Percentiles rank a stretch among this genome's conserved stretches.
These are phyloP conservation scores for Baronia brevicornis DNA, from an alignment of 2,888 invertebrate species.

Conservation along the genomic window DNA sequence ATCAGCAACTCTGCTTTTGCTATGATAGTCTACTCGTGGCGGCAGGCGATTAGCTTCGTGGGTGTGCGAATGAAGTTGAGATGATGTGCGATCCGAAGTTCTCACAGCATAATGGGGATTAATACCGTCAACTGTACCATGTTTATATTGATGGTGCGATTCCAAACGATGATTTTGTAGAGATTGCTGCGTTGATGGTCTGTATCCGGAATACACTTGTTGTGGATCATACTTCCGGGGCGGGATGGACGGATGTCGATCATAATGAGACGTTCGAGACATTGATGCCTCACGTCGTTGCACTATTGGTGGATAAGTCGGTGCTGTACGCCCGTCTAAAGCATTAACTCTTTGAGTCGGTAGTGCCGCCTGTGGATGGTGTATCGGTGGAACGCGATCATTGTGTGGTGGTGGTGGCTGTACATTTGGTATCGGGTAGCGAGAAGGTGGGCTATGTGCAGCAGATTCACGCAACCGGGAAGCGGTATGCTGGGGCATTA, in stretches of 20 bases:
- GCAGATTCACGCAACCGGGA: constrained; percentile 50
- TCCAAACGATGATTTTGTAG: constrained; percentile 52
- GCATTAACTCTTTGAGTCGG: constrained; percentile 40
- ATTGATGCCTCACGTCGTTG: constrained; percentile 55
- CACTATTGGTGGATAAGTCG: constrained; percentile 43
- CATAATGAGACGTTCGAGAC: constrained; percentile 46
- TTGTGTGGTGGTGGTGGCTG: constrained; percentile 62
- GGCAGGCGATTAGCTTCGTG: constrained; percentile 46
- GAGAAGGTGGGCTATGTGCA: constrained; percentile 49
- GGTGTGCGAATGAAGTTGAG: constrained; percentile 40
- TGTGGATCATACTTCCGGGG: constrained; percentile 63
- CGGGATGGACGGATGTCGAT: constrained; percentile 47
- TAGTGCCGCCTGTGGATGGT: constrained; percentile 50
- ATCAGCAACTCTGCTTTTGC: constrained; percentile 41
- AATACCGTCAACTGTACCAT: constrained; percentile 41
- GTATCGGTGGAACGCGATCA: constrained; percentile 67
- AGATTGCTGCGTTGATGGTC: constrained; percentile 46
- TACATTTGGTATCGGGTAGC: constrained; percentile 41
- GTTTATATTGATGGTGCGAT: constrained; percentile 54
- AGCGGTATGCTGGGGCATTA: constrained; percentile 52
- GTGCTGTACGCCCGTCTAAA: constrained; percentile 42
- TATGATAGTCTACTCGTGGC: constrained; percentile 45
- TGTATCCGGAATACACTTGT: constrained; percentile 62
- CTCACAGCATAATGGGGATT: constrained; percentile 46
- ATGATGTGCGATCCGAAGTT: constrained; percentile 46